Conservation (phyloP, 2,797 vertebrate genomes). For the Gymnothorax reevesii region DNA sequence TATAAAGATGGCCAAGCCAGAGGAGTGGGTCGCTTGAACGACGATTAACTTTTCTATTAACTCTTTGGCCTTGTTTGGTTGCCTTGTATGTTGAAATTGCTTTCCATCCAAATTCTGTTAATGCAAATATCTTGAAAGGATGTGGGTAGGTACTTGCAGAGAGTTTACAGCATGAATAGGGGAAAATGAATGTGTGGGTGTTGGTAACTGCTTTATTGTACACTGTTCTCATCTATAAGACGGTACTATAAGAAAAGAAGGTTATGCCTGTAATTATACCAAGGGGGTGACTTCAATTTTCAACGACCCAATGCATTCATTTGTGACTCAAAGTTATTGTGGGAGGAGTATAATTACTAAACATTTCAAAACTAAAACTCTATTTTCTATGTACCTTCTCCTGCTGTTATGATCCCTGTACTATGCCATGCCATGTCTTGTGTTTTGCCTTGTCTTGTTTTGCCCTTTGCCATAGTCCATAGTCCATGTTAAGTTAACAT, state of each 20-base stretch:
- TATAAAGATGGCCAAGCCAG: conserved; percentile 25
- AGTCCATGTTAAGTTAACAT: no score
- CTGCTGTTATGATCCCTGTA: neutral
- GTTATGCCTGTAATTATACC: neutral
- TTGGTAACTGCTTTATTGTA: neutral
- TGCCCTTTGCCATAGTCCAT: no score
- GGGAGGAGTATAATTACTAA: neutral
- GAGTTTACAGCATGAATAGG: neutral
- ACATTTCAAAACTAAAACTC: neutral
- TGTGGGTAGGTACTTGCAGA: neutral
- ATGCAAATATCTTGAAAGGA: neutral
- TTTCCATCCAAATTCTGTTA: neutral
- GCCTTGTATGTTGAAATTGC: neutral
- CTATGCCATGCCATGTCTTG: no score
- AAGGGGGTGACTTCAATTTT: neutral
- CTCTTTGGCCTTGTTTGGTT: neutral
- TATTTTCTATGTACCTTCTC: neutral
- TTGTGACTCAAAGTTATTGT: neutral
- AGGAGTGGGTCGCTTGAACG: neutral
- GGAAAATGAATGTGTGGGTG: neutral
- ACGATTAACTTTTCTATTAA: neutral
- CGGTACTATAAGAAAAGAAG: neutral
- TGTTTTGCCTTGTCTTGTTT: no score
- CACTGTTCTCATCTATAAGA: neutral
- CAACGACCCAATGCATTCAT: neutral